Evolutionary conservation across 2,888 invertebrate genomes (phyloP).

Genomic region (Xestia xanthographa): DNA sequence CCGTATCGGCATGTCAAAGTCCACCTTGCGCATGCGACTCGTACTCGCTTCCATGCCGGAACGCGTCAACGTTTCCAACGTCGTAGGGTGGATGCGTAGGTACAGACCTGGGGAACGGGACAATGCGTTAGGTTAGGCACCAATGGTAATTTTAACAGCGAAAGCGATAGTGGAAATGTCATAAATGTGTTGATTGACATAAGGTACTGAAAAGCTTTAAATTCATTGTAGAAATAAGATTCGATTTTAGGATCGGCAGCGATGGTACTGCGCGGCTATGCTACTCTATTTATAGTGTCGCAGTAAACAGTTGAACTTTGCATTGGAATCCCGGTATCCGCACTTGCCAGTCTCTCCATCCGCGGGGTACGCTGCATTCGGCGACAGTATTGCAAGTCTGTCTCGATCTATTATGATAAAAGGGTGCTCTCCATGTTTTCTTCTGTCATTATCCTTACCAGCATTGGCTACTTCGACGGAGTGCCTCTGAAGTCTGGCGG

Average conservation of each 20-base stretch:
- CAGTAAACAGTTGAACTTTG: no score
- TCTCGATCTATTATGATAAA: background rate
- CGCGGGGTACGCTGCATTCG: background rate
- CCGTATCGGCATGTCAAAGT: conserved; percentile 84
- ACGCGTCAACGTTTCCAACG: conserved; percentile 94
- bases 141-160: background rate
- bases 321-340: background rate
- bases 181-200: background rate
- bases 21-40: conserved; percentile 91
- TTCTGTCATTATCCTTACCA: conserved; percentile 72
- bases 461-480: conserved; percentile 96
- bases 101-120: conserved; percentile 90
- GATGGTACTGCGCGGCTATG: background rate
- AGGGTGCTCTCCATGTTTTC: background rate
- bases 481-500: conserved; percentile 92
- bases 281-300: background rate
- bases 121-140: background rate
- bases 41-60: conserved; percentile 95
- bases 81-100: conserved; percentile 94
- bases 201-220: background rate
- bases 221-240: background rate
- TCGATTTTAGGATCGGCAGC: background rate
- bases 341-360: background rate
- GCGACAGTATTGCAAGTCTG: background rate
- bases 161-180: background rate